Percentiles rank a stretch among this genome's conserved stretches.
Evolutionary conservation across 2,113 vertebrate genomes (phyloP).

Genomic region (Pelobates fuscus): DNA sequence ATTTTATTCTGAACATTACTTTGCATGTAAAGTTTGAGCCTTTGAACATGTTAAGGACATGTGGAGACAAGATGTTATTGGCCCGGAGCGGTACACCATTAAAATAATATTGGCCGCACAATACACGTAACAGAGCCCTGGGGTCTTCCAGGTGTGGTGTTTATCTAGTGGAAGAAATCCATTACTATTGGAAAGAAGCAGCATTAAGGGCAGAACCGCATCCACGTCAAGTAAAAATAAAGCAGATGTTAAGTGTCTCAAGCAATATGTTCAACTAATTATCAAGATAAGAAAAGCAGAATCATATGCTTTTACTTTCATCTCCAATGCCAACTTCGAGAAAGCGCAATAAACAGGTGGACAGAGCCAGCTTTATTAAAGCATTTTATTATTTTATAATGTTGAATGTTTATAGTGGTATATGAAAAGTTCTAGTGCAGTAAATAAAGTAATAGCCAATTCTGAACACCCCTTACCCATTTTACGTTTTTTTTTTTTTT

Average conservation of each 20-base stretch:
- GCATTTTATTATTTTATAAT: not conserved
- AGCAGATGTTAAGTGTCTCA: slow-evolving; percentile 29
- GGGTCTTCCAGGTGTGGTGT: slow-evolving; percentile 39
- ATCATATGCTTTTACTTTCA: slow-evolving; percentile 27
- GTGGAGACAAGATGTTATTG: slow-evolving; percentile 34
- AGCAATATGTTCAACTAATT: slow-evolving; percentile 40
- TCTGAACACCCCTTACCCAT: too few species aligned
- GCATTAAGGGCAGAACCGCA: slow-evolving; percentile 15
- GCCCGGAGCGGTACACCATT: slow-evolving; percentile 19
- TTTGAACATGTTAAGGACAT: slow-evolving; percentile 30
- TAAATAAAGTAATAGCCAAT: too few species aligned
- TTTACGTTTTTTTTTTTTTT: too few species aligned
- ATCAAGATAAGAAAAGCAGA: slow-evolving; percentile 26
- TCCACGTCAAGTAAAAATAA: slow-evolving; percentile 21
- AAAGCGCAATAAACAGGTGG: slow-evolving; percentile 17
- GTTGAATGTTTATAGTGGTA: not conserved
- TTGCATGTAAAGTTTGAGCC: slow-evolving; percentile 18
- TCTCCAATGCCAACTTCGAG: not conserved
- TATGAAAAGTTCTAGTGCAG: too few species aligned
- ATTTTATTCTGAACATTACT: slow-evolving; percentile 22
- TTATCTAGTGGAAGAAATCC: slow-evolving; percentile 28
- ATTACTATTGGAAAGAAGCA: slow-evolving; percentile 19
- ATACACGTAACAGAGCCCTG: slow-evolving; percentile 33
- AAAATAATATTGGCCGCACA: slow-evolving; percentile 42
- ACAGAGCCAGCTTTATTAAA: not conserved